Conservation (phyloP, 2,113 vertebrate species). For the Catharus bicknelli region DNA sequence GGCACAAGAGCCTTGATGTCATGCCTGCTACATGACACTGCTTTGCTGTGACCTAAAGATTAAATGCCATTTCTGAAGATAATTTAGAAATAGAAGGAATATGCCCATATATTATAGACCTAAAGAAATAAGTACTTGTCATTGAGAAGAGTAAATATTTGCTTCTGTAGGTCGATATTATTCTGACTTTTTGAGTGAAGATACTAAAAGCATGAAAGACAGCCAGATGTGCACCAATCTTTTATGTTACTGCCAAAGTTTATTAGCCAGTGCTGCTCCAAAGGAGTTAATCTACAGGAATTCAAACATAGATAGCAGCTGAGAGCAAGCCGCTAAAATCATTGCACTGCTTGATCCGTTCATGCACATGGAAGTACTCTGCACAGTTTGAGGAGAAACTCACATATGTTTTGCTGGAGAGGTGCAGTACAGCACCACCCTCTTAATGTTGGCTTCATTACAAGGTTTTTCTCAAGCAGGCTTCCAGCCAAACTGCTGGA, state of each 20-base stretch:
- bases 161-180: neutral
- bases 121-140: neutral
- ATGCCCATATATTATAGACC: neutral
- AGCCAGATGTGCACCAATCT: neutral
- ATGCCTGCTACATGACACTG: neutral
- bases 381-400: neutral
- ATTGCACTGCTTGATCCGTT: neutral
- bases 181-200: neutral
- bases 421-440: neutral
- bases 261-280: neutral
- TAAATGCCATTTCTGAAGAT: neutral
- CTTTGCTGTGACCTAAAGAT: neutral
- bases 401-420: neutral
- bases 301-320: neutral
- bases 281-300: neutral
- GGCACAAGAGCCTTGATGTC: neutral
- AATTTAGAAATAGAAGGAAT: neutral
- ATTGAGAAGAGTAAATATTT: neutral
- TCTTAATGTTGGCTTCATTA: neutral
- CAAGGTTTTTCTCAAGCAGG: neutral
- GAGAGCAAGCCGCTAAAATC: neutral
- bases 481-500: neutral
- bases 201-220: neutral
- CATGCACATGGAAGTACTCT: neutral
- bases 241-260: neutral